Percentiles rank a stretch among this genome's conserved stretches.
These are phyloP conservation scores for Ecdyonurus torrentis DNA, from an alignment of 2,888 invertebrate genomes.

Conservation along the genomic window DNA sequence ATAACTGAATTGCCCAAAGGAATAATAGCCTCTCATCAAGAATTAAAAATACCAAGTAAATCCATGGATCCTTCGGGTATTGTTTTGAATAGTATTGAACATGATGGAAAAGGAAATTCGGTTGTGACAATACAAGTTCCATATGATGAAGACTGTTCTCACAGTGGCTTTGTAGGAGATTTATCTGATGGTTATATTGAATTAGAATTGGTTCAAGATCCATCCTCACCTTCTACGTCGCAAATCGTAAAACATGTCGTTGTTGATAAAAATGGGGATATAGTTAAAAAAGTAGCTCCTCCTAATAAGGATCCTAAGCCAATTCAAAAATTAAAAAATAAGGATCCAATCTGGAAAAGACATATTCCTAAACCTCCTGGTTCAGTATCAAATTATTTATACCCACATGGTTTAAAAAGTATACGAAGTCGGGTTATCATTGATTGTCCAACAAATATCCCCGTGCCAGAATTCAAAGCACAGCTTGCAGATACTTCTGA, in stretches of 20 bases:
- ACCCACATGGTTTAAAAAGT: not conserved
- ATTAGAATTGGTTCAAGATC: too few species aligned
- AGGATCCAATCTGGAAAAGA: not conserved
- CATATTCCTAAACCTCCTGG: not conserved
- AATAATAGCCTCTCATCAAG: not conserved
- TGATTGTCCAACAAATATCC: constrained; percentile 11
- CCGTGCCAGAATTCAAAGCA: constrained; percentile 11
- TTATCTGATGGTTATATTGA: too few species aligned
- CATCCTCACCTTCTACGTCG: too few species aligned
- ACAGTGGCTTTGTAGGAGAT: too few species aligned
- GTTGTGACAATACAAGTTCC: not conserved
- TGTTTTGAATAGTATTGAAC: not conserved
- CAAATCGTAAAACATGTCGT: too few species aligned
- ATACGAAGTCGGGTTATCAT: constrained; percentile 10
- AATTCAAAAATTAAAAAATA: not conserved
- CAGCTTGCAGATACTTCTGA: constrained; percentile 12
- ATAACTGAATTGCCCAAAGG: not conserved
- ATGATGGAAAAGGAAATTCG: not conserved
- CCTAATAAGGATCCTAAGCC: not conserved
- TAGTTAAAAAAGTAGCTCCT: not conserved
- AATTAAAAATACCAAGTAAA: not conserved
- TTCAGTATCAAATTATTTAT: not conserved
- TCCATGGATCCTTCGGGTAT: not conserved
- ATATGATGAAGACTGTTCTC: too few species aligned
- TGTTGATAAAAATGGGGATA: not conserved